Percentiles rank a stretch among this genome's conserved stretches.
phyloP scores from a whole-genome alignment of 23 tunicate genomes.

The Trididemnum clinides region DNA sequence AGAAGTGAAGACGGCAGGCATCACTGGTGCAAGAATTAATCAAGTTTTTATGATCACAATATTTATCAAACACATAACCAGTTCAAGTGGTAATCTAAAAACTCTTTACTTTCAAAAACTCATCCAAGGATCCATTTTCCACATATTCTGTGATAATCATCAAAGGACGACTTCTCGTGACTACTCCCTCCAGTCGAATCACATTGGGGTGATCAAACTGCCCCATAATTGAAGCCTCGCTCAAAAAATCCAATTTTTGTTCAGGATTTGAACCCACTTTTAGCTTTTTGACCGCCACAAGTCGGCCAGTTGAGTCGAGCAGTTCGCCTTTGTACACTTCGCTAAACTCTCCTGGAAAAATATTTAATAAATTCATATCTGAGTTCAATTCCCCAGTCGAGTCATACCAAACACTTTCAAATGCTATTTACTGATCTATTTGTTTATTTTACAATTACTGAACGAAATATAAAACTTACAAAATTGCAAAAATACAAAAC shows the following conservation, averaged over 20 bases:
- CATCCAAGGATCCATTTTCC: slow-evolving; percentile 94
- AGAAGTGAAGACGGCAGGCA: background rate
- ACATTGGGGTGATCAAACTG: slow-evolving; percentile 95
- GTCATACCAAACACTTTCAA: too few relatives aligned
- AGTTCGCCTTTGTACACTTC: slow-evolving; percentile 77
- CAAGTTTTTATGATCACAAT: background rate
- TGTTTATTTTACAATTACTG: too few relatives aligned
- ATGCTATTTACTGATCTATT: too few relatives aligned
- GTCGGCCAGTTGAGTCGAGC: background rate
- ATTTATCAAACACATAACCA: too few relatives aligned
- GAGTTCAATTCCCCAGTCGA: too few relatives aligned
- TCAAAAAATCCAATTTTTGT: slow-evolving; percentile 79
- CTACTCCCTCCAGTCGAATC: slow-evolving; percentile 93
- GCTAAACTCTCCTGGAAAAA: slow-evolving; percentile 88
- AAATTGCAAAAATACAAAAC: too few relatives aligned
- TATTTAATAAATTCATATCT: too few relatives aligned
- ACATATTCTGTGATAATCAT: slow-evolving; percentile 94
- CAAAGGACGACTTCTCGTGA: slow-evolving; percentile 72
- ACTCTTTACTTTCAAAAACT: slow-evolving; percentile 72
- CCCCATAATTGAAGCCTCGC: slow-evolving; percentile 91
- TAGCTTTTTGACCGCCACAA: slow-evolving; percentile 82
- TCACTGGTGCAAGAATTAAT: background rate
- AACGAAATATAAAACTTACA: too few relatives aligned
- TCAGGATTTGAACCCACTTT: slow-evolving; percentile 72
- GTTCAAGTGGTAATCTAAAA: too few relatives aligned